Percentiles rank a stretch among this genome's conserved stretches.
phyloP scores from a whole-genome alignment of 2,888 invertebrate species.

The Chloroclysta siterata region DNA sequence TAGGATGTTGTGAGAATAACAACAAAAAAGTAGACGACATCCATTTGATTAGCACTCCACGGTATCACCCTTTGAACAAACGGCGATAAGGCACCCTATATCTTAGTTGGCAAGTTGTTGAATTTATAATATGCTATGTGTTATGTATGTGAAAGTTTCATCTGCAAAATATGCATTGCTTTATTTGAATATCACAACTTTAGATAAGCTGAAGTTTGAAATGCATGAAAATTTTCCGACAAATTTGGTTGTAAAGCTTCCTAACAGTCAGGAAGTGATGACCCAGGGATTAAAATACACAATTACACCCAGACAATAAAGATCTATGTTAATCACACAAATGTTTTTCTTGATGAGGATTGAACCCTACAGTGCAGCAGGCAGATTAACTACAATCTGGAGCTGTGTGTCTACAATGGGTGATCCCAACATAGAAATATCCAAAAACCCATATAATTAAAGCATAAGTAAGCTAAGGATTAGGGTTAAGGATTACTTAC shows the following conservation, averaged over 20 bases:
- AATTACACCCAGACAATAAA: background rate
- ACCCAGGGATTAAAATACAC: too few relatives aligned
- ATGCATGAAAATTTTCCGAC: slow-evolving; percentile 14
- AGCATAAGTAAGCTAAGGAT: too few relatives aligned
- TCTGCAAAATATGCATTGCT: slow-evolving; percentile 24
- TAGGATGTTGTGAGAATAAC: background rate
- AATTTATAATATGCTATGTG: slow-evolving; percentile 33
- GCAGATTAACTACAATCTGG: too few relatives aligned
- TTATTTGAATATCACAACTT: slow-evolving; percentile 29
- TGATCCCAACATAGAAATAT: too few relatives aligned
- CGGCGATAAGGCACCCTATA: slow-evolving; percentile 28
- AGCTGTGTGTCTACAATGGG: too few relatives aligned
- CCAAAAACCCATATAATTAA: too few relatives aligned
- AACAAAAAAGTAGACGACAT: background rate
- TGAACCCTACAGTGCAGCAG: too few relatives aligned
- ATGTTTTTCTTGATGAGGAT: too few relatives aligned
- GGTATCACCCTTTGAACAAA: slow-evolving; percentile 32
- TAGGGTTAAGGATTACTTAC: too few relatives aligned
- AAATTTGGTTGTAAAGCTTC: slow-evolving; percentile 11
- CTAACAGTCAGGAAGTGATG: background rate
- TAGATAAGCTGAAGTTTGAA: slow-evolving; percentile 9
- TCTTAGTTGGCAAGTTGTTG: slow-evolving; percentile 30
- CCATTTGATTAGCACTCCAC: slow-evolving; percentile 11
- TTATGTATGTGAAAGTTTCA: slow-evolving; percentile 25
- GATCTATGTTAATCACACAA: too few relatives aligned